Conservation (phyloP, 2,888 invertebrate species). For the Omphaloscelis lunosa region DNA sequence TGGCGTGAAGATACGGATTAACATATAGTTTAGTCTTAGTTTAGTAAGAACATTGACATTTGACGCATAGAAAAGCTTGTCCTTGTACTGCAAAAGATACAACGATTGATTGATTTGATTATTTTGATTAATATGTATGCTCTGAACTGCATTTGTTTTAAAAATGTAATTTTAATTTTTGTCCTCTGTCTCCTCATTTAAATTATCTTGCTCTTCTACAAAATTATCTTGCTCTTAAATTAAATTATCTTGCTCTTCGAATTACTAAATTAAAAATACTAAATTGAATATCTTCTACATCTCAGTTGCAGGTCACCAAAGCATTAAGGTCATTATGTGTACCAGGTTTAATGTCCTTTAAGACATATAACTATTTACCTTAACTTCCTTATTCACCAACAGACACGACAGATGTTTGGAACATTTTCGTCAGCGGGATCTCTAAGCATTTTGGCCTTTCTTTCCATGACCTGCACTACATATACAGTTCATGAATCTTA, state of each 20-base stretch:
- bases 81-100: neutral
- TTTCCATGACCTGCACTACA: neutral
- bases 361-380: too few relatives aligned
- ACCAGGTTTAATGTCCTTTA: neutral
- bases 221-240: neutral
- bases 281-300: neutral
- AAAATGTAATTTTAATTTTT: neutral
- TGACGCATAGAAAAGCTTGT: neutral
- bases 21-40: neutral
- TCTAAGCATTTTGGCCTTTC: neutral
- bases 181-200: neutral
- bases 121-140: neutral
- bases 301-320: neutral
- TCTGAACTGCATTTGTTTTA: neutral
- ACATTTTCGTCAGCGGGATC: neutral
- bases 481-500: slow-evolving; percentile 4
- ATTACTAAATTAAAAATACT: too few relatives aligned
- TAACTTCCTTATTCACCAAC: too few relatives aligned
- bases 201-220: neutral
- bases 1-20: neutral
- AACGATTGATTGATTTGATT: neutral
- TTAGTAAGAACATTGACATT: neutral
- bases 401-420: neutral
- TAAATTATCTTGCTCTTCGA: too few relatives aligned
- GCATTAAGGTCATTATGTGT: neutral